Percentiles rank a stretch among this genome's conserved stretches.
These are phyloP conservation scores for Schlechtendalia chinensis DNA, from an alignment of 1,140 invertebrate species.

Conservation along the genomic window DNA sequence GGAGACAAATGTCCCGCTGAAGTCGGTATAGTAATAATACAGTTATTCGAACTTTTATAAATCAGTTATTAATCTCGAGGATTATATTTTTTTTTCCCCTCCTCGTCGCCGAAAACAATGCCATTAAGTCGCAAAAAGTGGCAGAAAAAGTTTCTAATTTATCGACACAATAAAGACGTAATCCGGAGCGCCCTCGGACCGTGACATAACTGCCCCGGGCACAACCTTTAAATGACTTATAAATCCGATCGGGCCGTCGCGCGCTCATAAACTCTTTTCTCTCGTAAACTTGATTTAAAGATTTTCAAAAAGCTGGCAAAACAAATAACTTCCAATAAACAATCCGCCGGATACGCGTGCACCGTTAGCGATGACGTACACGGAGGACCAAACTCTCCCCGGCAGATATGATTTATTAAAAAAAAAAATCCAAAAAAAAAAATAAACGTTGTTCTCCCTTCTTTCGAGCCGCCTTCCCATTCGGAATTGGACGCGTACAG, in stretches of 20 bases:
- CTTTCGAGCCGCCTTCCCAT: not conserved
- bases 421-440: too few species aligned
- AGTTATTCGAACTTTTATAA: conserved; percentile 44
- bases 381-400: conserved; percentile 9
- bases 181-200: conserved; percentile 31
- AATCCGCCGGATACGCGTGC: conserved; percentile 34
- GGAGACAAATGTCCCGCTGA: not conserved
- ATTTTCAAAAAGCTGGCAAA: conserved; percentile 47
- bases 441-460: conserved; percentile 7
- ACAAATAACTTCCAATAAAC: conserved; percentile 44
- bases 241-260: conserved; percentile 29
- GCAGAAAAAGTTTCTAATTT: conserved; percentile 44
- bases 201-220: conserved; percentile 32
- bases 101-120: conserved; percentile 36
- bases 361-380: conserved; percentile 22
- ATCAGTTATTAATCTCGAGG: conserved; percentile 41
- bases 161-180: conserved; percentile 48
- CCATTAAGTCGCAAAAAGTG: conserved; percentile 38
- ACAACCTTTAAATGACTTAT: conserved; percentile 45
- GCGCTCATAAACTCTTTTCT: conserved; percentile 38
- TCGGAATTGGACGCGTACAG: not conserved
- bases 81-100: not conserved
- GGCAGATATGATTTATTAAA: conserved; percentile 33
- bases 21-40: conserved; percentile 14
- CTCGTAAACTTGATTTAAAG: conserved; percentile 46